Evolutionary conservation across 2,113 vertebrate genomes (phyloP).

Genomic region (Eudyptes chrysolophus): DNA sequence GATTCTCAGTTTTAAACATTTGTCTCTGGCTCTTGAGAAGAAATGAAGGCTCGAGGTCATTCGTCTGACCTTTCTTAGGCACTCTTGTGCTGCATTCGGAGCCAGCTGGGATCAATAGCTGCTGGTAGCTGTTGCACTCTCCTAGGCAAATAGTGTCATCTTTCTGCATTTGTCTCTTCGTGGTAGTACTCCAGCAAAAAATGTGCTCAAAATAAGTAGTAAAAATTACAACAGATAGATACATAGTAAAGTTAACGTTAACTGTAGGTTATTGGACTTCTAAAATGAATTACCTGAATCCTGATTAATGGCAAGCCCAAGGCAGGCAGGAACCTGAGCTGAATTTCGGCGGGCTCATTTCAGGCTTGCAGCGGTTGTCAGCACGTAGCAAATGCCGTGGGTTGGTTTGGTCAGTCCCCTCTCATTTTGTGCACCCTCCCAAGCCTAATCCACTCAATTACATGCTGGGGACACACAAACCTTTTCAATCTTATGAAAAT

Average conservation of each 20-base stretch:
- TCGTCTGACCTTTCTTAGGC: not conserved
- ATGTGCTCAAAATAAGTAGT: not conserved
- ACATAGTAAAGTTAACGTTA: not conserved
- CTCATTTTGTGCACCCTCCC: not conserved
- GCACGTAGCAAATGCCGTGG: not conserved
- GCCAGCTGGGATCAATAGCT: not conserved
- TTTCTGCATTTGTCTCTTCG: not conserved
- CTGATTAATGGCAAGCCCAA: not conserved
- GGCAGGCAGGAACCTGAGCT: not conserved
- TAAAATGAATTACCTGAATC: constrained; percentile 2
- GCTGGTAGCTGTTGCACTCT: not conserved
- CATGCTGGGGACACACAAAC: not conserved
- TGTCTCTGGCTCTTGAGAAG: not conserved
- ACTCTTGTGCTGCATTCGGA: not conserved
- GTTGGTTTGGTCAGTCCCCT: not conserved
- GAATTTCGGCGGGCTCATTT: not conserved
- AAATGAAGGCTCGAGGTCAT: not conserved
- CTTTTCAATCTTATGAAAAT: not conserved
- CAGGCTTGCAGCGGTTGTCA: not conserved
- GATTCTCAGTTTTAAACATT: not conserved
- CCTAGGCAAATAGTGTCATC: not conserved
- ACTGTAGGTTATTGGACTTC: constrained; percentile 27
- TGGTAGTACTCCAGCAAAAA: not conserved
- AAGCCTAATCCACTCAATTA: not conserved
- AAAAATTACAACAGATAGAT: not conserved